Evolutionary conservation across 2,888 invertebrate genomes (phyloP).

Genomic region (Habrosyne pyritoides): DNA sequence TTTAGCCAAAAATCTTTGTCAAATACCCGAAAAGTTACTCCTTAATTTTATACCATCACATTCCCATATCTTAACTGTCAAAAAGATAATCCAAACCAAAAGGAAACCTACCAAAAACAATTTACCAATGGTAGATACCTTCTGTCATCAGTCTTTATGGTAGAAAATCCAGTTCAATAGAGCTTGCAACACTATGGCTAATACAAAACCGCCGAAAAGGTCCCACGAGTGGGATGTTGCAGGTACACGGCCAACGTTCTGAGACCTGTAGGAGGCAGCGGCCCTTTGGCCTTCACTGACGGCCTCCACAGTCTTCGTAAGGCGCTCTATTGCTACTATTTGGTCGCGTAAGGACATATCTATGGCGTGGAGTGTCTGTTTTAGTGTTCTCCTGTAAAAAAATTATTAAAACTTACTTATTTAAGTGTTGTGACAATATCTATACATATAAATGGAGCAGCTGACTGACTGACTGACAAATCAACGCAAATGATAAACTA

Average conservation of each 20-base stretch:
- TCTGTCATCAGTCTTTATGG: constrained; percentile 71
- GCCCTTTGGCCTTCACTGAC: constrained; percentile 48
- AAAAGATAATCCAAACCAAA: constrained; percentile 1
- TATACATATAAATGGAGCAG: no score
- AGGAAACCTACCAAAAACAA: neutral
- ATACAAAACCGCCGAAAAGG: constrained; percentile 64
- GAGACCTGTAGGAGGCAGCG: constrained; percentile 31
- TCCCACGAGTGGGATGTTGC: constrained; percentile 61
- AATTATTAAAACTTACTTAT: constrained; percentile 10
- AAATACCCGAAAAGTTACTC: no score
- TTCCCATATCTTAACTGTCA: neutral
- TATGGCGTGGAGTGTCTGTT: constrained; percentile 73
- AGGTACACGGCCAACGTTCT: constrained; percentile 47
- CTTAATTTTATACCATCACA: no score
- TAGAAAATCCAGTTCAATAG: constrained; percentile 69
- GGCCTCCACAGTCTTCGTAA: constrained; percentile 55
- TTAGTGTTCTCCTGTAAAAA: constrained; percentile 68
- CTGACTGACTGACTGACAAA: no score
- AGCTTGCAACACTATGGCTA: constrained; percentile 69
- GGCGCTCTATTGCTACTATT: constrained; percentile 67
- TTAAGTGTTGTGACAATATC: no score
- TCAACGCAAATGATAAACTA: no score
- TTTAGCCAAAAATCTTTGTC: neutral
- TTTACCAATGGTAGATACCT: constrained; percentile 8
- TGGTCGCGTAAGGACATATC: constrained; percentile 80